Evolutionary conservation across 92 coral and sea anemone genomes (phyloP).

Genomic region (Epizoanthus rinbou): DNA sequence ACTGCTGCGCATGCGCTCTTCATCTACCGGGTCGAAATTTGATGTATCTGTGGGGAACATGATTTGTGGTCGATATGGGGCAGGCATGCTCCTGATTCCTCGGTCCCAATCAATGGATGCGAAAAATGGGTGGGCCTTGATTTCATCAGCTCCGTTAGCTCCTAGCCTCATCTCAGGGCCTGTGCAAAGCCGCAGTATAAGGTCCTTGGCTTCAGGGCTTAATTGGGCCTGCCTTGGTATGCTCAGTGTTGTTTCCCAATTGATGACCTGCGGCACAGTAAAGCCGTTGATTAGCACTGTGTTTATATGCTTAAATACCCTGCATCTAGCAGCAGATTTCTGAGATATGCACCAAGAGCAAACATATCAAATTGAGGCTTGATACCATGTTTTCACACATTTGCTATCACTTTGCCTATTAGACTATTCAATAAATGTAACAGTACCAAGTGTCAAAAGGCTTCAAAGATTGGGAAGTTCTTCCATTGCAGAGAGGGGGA

Average conservation of each 20-base stretch:
- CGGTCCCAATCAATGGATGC: constrained; percentile 85
- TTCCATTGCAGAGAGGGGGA: too few relatives aligned
- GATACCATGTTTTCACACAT: too few relatives aligned
- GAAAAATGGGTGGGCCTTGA: constrained; percentile 93
- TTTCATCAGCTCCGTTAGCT: constrained; percentile 81
- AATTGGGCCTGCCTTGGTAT: constrained; percentile 86
- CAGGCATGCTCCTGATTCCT: constrained; percentile 73
- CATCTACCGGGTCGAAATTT: constrained; percentile 95
- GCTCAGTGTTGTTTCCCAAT: constrained; percentile 84
- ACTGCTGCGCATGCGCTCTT: constrained; percentile 72
- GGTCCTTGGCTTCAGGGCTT: constrained; percentile 81
- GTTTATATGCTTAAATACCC: background rate
- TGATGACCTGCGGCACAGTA: constrained; percentile 70
- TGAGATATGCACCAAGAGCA: too few relatives aligned
- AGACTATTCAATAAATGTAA: too few relatives aligned
- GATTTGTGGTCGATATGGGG: constrained; percentile 84
- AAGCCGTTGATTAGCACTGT: background rate
- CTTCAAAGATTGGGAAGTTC: too few relatives aligned
- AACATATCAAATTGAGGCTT: too few relatives aligned
- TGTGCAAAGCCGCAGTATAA: constrained; percentile 84
- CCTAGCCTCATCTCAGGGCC: constrained; percentile 88
- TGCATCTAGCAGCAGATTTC: too few relatives aligned
- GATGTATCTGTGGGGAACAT: constrained; percentile 90
- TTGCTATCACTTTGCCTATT: too few relatives aligned
- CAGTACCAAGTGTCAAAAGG: too few relatives aligned